Percentiles rank a stretch among this genome's conserved stretches.
phyloP scores from a whole-genome alignment of 2,888 invertebrate genomes.

The Rhamnusium bicolor region DNA sequence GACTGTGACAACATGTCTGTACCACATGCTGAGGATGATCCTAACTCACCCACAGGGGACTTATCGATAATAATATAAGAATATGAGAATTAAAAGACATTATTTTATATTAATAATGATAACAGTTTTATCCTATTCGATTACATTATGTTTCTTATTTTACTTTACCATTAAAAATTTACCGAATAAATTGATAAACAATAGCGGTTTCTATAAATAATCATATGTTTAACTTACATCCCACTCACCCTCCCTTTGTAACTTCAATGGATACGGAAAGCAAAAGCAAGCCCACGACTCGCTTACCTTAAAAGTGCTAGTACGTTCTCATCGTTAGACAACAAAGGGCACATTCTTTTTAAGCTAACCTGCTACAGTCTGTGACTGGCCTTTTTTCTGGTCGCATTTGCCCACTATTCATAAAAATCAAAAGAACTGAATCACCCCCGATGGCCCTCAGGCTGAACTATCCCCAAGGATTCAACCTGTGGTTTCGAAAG shows the following conservation, averaged over 20 bases:
- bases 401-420: slow-evolving; percentile 59
- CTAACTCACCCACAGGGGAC: too few relatives aligned
- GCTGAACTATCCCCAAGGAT: slow-evolving; percentile 31
- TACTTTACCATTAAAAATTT: too few relatives aligned
- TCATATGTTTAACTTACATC: neutral
- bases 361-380: slow-evolving; percentile 50
- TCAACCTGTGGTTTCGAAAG: slow-evolving; percentile 16
- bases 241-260: neutral
- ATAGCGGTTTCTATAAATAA: too few relatives aligned
- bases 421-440: slow-evolving; percentile 53
- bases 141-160: too few relatives aligned
- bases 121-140: too few relatives aligned
- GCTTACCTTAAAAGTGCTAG: slow-evolving; percentile 39
- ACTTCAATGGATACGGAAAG: slow-evolving; percentile 13
- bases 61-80: too few relatives aligned
- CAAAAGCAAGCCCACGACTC: neutral
- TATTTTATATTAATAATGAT: too few relatives aligned
- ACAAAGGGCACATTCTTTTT: slow-evolving; percentile 58
- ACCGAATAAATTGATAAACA: too few relatives aligned
- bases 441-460: slow-evolving; percentile 21
- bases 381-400: slow-evolving; percentile 54
- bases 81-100: too few relatives aligned
- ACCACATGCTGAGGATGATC: too few relatives aligned
- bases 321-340: slow-evolving; percentile 55
- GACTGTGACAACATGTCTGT: too few relatives aligned